phyloP scores from a whole-genome alignment of 2,888 invertebrate species.

The Carpatolechia fugitivella region DNA sequence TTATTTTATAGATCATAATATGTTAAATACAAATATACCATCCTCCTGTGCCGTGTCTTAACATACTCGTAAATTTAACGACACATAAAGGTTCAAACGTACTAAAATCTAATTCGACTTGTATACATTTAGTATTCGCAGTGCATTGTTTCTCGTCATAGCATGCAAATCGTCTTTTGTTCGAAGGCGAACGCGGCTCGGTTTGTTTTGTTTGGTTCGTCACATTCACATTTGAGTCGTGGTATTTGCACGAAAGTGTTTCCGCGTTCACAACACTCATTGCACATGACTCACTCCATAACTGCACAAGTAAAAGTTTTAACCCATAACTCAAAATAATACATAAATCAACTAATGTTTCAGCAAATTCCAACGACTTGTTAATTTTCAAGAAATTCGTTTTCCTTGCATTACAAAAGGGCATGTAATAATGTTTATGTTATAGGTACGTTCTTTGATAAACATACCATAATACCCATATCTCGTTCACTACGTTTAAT shows the following conservation, averaged over 20 bases:
- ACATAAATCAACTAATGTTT: no score
- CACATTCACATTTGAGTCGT: slow-evolving; percentile 15
- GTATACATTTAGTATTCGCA: slow-evolving; percentile 1
- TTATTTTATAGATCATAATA: no score
- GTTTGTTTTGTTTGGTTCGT: slow-evolving; percentile 27
- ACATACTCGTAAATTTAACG: neutral
- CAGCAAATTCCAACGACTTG: no score
- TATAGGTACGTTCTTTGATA: neutral
- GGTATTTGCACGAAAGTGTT: slow-evolving; percentile 42
- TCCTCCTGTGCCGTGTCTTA: no score
- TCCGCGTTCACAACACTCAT: slow-evolving; percentile 32
- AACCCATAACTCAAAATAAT: no score
- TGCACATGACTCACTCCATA: slow-evolving; percentile 30
- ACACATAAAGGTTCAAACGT: neutral
- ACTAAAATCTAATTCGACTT: neutral
- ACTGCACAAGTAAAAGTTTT: slow-evolving; percentile 6
- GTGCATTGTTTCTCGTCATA: slow-evolving; percentile 22
- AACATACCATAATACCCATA: neutral
- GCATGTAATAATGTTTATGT: slow-evolving; percentile 2
- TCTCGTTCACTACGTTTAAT: neutral
- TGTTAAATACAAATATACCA: no score
- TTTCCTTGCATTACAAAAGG: neutral
- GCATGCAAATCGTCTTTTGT: slow-evolving; percentile 45
- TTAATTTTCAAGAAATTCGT: neutral
- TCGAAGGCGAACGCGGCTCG: slow-evolving; percentile 24